Base-by-base conservation (phyloP, 2,888 invertebrate species). In the Hylaea fasciaria region DNA sequence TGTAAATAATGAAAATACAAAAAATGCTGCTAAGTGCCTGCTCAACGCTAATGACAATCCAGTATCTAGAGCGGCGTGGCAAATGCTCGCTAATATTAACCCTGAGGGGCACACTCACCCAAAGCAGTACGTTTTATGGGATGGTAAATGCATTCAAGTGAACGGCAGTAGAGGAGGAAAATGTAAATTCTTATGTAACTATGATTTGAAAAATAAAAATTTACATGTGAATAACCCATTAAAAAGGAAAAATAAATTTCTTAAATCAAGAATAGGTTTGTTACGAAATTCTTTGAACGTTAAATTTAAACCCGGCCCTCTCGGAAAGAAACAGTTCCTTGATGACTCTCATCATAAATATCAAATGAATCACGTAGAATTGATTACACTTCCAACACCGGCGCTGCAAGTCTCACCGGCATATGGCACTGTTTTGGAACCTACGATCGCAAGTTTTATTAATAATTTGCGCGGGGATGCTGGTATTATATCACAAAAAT, bases 251-350 rank as follows among this genome's bases (percentile, higher is more conserved):
- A 72, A 63, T 35, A 72, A 67, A 11, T 13, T 41, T 46, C n/a
- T 45, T 37, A 64, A 60, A 44, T 77, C 69, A 71, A 83, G 70
- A 62, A 85, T 77, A 73, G 68, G 78, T 0, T 80, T 88, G 40
- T 68, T 89, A 61, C 72, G 77, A 44, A 81, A 83, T 72, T 88
- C 89, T 0, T 72, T 87, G 60, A 72, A 76, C 60, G 68, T 93
- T 11, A 87, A 86, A 70, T 94, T 94, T 75, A 93, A 89, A 73
- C 93, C 94, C 2, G 94, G 94, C 0, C 94, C 94, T 3, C 77
- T 94, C 46, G 80, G 83, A 52, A 92, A 83, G 72, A 94, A 94
- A 79, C 78, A 73, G 49, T 58, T 74, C 53, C 80, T 94, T 28
- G 93, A 91, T 66, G 71, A 85, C 64, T 88, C 93, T 29, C 80